Evolutionary conservation across 1,140 invertebrate genomes (phyloP), one percentile per base, ranked within the genome.

Genomic region (Bactericera cockerelli): DNA sequence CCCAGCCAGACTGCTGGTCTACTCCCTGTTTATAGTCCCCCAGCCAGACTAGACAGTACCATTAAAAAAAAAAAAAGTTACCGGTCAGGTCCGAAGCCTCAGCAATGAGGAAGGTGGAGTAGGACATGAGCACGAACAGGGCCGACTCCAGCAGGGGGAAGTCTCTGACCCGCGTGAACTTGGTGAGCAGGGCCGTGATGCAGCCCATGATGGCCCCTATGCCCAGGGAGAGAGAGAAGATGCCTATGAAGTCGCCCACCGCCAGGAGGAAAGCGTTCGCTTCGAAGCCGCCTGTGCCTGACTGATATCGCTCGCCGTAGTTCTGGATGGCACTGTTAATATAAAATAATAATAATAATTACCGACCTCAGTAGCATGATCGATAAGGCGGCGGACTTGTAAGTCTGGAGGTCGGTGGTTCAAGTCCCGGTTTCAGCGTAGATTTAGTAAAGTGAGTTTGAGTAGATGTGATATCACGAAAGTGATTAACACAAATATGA

Each of bases 51-150:
- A n/a, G n/a, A n/a, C n/a, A n/a, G n/a, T n/a, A n/a, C n/a, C n/a
- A n/a, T n/a, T n/a, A n/a, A n/a, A n/a, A n/a, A n/a, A n/a, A n/a
- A 31, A 13, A 14, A 58, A 26, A 65, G 64, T 71, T 76, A 87
- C 93, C 93, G 67, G 95, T 98, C 1, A 98, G 75, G 73, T 93
- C 90, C 26, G 87, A 83, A 36, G 89, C 91, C 78, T 99, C 95
- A 1, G 94, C 93, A 61, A 97, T 87, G 26, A 98, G 79, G 71
- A 98, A 99, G 54, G 93, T 94, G 63, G 88, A 89, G 70, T 98
- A 99, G 0, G 93, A 98, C 90, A 97, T 95, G 14, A 98, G 79
- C 28, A 98, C 89, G 74, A 99, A 98, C 16, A 99, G 75, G 0
- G 92, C 89, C 1, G 92, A 93, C 72, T 99, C 95, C 61, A 99